These are phyloP conservation scores for Cyaniris semiargus DNA, from an alignment of 2,888 invertebrate species.

Conservation along the genomic window DNA sequence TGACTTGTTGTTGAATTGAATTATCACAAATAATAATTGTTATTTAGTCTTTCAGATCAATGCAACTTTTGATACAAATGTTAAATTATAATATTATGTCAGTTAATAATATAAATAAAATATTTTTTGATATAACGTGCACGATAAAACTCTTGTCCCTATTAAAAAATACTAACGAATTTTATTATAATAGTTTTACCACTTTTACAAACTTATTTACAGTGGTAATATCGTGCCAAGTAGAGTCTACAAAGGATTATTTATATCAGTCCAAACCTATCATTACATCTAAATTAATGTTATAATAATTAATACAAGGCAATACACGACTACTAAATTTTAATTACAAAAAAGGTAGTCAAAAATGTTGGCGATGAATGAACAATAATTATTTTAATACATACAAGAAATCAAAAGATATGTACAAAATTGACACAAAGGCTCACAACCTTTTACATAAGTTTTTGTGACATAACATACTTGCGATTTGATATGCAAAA, in stretches of 20 bases:
- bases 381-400: neutral
- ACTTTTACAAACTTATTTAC: conserved; percentile 6
- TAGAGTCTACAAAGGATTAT: neutral
- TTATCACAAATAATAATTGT: too few relatives aligned
- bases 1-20: too few relatives aligned
- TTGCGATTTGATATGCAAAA: neutral
- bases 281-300: neutral
- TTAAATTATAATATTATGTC: neutral
- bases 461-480: neutral
- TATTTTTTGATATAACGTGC: neutral
- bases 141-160: neutral
- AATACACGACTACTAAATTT: neutral
- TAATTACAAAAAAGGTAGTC: neutral
- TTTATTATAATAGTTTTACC: neutral
- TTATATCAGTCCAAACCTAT: conserved; percentile 3
- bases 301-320: conserved; percentile 12
- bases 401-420: conserved; percentile 31
- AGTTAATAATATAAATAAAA: neutral
- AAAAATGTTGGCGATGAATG: conserved; percentile 3
- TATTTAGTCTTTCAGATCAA: neutral
- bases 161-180: neutral
- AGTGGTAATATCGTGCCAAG: neutral
- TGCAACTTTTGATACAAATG: neutral
- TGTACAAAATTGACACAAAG: conserved; percentile 33
- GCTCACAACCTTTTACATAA: conserved; percentile 26